Percentiles rank a stretch among this genome's conserved stretches.
These are phyloP conservation scores for Aphidius ervi DNA, from an alignment of 1,140 invertebrate genomes.

Conservation along the genomic window DNA sequence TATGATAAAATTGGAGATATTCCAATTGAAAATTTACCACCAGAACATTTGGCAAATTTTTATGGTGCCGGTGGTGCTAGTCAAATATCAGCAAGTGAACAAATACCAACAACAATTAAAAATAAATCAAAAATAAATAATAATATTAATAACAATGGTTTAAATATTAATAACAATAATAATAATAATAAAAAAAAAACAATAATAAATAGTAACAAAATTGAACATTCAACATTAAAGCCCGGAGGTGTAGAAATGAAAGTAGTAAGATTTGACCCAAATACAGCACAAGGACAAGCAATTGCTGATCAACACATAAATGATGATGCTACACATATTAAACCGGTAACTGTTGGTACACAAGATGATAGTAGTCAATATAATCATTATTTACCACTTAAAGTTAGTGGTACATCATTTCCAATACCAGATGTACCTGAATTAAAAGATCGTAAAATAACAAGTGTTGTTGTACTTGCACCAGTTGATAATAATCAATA, in stretches of 20 bases:
- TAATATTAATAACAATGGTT: not conserved
- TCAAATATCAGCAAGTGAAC: conserved; percentile 61
- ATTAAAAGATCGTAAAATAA: conserved; percentile 68
- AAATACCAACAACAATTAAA: conserved; percentile 58
- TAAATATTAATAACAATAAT: conserved; percentile 12
- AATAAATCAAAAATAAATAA: conserved; percentile 46
- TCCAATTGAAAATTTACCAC: conserved; percentile 75
- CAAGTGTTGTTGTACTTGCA: conserved; percentile 76
- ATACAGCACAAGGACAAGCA: conserved; percentile 66
- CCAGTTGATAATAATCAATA: conserved; percentile 66
- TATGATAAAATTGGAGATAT: conserved; percentile 87
- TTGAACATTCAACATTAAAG: conserved; percentile 51
- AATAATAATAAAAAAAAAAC: conserved; percentile 13
- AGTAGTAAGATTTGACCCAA: conserved; percentile 74
- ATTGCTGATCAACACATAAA: conserved; percentile 69
- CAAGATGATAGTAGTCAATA: conserved; percentile 59
- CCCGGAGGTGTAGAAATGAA: conserved; percentile 73
- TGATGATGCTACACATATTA: conserved; percentile 67
- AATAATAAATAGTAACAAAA: conserved; percentile 51
- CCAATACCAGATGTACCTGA: conserved; percentile 72
- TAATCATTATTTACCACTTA: conserved; percentile 76
- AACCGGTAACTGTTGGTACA: conserved; percentile 68
- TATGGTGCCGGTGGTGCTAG: conserved; percentile 71
- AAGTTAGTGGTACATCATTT: conserved; percentile 78
- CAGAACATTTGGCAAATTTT: conserved; percentile 79